phyloP scores from a whole-genome alignment of 2,888 invertebrate genomes.

The Micropterix aruncella region DNA sequence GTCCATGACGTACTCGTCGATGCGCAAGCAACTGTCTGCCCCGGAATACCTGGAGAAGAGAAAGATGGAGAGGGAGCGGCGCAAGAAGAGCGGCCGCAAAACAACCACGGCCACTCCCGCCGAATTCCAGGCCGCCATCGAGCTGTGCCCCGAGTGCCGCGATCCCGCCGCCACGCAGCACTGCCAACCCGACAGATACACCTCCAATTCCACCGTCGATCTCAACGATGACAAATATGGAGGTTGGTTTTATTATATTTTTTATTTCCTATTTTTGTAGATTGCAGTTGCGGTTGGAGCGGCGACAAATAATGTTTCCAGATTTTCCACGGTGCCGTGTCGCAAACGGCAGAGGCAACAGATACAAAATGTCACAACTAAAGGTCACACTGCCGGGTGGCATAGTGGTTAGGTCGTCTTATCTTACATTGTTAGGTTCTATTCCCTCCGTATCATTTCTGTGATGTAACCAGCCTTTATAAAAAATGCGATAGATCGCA shows the following conservation, averaged over 20 bases:
- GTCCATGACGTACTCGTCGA: slow-evolving; percentile 41
- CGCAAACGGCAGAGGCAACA: too few relatives aligned
- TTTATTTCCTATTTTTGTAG: too few relatives aligned
- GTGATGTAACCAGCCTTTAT: too few relatives aligned
- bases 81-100: slow-evolving; percentile 44
- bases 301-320: slow-evolving; percentile 19
- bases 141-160: slow-evolving; percentile 25
- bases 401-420: too few relatives aligned
- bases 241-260: too few relatives aligned
- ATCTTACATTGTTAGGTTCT: too few relatives aligned
- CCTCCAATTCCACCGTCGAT: slow-evolving; percentile 5
- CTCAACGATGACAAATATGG: slow-evolving; percentile 8
- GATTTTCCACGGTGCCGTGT: too few relatives aligned
- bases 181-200: slow-evolving; percentile 1
- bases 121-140: slow-evolving; percentile 15
- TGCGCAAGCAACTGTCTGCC: slow-evolving; percentile 65
- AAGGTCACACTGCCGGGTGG: too few relatives aligned
- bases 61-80: slow-evolving; percentile 55
- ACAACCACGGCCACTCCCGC: slow-evolving; percentile 19
- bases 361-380: slow-evolving; percentile 34
- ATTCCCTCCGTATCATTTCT: too few relatives aligned
- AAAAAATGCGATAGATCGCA: too few relatives aligned
- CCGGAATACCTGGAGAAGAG: slow-evolving; percentile 84
- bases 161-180: slow-evolving; percentile 23
- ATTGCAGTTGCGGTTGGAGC: slow-evolving; percentile 20